Evolutionary conservation across 2,888 invertebrate species (phyloP).

Genomic region (Agrypnus murinus): DNA sequence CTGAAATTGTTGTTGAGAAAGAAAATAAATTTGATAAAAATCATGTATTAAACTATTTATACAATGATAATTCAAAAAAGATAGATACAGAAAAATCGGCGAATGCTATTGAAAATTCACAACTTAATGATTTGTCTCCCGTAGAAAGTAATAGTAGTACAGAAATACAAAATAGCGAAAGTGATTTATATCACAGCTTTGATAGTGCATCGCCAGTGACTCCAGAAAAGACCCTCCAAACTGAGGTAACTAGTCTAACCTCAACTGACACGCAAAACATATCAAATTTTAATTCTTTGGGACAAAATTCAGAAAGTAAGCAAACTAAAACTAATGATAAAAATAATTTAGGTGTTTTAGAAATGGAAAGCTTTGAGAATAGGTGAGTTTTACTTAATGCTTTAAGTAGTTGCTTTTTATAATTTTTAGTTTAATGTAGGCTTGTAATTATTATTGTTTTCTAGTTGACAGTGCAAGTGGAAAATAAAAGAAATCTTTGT

Average conservation of each 20-base stretch:
- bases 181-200: conserved; percentile 47
- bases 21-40: conserved; percentile 71
- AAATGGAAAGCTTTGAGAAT: conserved; percentile 65
- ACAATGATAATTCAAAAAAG: conserved; percentile 58
- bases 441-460: neutral
- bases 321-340: conserved; percentile 7
- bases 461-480: too few relatives aligned
- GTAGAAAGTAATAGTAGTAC: conserved; percentile 9
- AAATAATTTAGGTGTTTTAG: conserved; percentile 57
- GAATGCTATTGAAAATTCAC: neutral
- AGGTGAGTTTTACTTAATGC: conserved; percentile 62
- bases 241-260: neutral
- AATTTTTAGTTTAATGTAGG: neutral
- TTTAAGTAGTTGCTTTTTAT: neutral
- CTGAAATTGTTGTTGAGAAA: conserved; percentile 73
- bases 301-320: conserved; percentile 54
- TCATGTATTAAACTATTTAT: conserved; percentile 72
- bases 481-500: too few relatives aligned
- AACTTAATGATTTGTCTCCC: conserved; percentile 18
- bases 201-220: conserved; percentile 38
- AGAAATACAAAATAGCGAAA: conserved; percentile 28
- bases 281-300: conserved; percentile 61
- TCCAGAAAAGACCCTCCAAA: conserved; percentile 38
- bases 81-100: conserved; percentile 2
- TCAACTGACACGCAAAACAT: conserved; percentile 45